A percentile compares a stretch with the other conserved stretches of the same genome.
Evolutionary conservation across 2,113 vertebrate genomes (phyloP).

Genomic region (Coreoperca whiteheadi): DNA sequence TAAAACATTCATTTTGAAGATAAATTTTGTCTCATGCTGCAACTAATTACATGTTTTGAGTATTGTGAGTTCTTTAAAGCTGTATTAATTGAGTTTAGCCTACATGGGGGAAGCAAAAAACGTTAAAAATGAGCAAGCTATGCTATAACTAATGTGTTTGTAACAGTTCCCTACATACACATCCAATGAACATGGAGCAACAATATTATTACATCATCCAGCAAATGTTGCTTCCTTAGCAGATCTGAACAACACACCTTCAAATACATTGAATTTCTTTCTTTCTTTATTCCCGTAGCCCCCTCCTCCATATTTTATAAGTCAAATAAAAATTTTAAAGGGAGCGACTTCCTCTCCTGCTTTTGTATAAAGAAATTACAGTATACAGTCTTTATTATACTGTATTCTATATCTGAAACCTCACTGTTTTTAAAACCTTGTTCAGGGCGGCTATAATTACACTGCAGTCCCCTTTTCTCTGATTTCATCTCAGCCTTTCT

Average conservation of each 20-base stretch:
- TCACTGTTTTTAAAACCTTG: slow-evolving; percentile 23
- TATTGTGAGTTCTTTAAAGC: slow-evolving; percentile 10
- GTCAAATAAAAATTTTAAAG: not conserved
- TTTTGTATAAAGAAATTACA: not conserved
- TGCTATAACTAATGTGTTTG: not conserved
- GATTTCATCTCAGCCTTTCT: slow-evolving; percentile 50
- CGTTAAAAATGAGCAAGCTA: not conserved
- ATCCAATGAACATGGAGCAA: not conserved
- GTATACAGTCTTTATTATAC: slow-evolving; percentile 4
- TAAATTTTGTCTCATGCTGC: not conserved
- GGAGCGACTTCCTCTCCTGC: not conserved
- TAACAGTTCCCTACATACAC: not conserved
- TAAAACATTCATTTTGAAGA: slow-evolving; percentile 2
- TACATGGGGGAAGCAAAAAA: not conserved
- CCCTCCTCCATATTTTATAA: not conserved
- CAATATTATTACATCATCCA: not conserved
- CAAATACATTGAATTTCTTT: not conserved
- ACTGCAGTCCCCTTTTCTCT: slow-evolving; percentile 26
- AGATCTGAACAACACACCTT: not conserved
- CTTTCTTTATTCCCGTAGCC: not conserved
- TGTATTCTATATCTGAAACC: slow-evolving; percentile 4
- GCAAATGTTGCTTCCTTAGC: not conserved
- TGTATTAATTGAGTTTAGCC: slow-evolving; percentile 13
- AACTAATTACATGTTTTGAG: slow-evolving; percentile 19
- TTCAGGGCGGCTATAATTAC: slow-evolving; percentile 39